Percentiles rank a stretch among this genome's conserved stretches.
Conservation (phyloP, 1,140 invertebrate species). For the Amphibalanus amphitrite region DNA sequence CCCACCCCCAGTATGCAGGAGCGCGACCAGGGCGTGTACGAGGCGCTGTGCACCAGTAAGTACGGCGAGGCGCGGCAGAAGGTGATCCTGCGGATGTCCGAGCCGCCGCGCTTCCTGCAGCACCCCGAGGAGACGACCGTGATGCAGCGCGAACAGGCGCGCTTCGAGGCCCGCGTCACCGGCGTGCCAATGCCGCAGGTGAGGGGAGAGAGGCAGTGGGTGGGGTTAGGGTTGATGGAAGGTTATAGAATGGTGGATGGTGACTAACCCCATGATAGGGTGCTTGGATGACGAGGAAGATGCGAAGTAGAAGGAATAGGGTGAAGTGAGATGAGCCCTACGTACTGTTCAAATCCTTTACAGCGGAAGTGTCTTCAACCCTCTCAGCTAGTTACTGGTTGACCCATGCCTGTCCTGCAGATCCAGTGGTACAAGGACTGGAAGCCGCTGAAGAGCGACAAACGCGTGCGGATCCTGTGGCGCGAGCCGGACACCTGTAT, state of each 20-base stretch:
- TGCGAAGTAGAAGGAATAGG: no score
- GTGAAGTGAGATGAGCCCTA: no score
- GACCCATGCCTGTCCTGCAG: no score
- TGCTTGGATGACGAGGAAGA: no score
- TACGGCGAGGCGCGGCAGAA: constrained; percentile 66
- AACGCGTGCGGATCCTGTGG: not conserved
- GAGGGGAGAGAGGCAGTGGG: constrained; percentile 58
- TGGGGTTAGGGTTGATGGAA: no score
- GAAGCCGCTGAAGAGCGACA: constrained; percentile 50
- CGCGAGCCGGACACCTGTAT: not conserved
- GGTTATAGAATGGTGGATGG: no score
- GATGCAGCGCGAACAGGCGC: not conserved
- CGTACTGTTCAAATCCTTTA: no score
- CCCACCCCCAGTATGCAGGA: constrained; percentile 13
- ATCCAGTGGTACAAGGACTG: constrained; percentile 94
- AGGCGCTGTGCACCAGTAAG: constrained; percentile 80
- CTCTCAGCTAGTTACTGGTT: no score
- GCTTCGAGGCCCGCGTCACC: constrained; percentile 25
- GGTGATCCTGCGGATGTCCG: constrained; percentile 69
- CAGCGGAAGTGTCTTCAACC: no score
- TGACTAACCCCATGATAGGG: no score
- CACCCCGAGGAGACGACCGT: constrained; percentile 43
- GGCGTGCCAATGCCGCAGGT: constrained; percentile 22
- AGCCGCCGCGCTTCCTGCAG: constrained; percentile 74
- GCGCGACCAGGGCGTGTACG: constrained; percentile 82